Base-by-base conservation (phyloP, 2,888 invertebrate species). In the Seladonia tumulorum region DNA sequence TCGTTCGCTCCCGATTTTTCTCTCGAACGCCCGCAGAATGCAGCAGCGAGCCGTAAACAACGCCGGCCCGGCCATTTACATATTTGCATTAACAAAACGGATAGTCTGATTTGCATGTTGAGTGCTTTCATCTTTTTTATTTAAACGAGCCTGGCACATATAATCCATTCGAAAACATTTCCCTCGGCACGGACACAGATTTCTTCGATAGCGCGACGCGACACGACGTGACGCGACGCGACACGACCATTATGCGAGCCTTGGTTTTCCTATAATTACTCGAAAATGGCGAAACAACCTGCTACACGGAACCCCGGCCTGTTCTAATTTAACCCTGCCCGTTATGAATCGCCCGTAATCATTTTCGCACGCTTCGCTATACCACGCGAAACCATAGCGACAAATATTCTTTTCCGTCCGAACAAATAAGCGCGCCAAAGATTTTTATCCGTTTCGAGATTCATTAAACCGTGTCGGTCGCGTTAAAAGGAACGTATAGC, bases 41-140 rank as follows among this genome's bases (percentile, higher is more conserved):
- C 88, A 86, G 81, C 80, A 81, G 79, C 82, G 70, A 82, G 80
- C 88, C 83, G 90, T 92, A 91, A 92, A 92, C 92, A 92, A 90
- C 87, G 83, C 73, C 83, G 82, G 72, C 78, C 76, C 77, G 79
- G 80, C 75, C 90, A 92, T 92, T 92, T 91, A 87, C 92, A 92
- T 91, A 91, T 92, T 92, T 88, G 90, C 90, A 92, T 92, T 91
- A 92, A 92, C 92, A 91, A 90, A 91, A 90, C 88, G 87, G 90
- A 91, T 88, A 88, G 90, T 88, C 89, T 88, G 89, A 91, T 91
- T 92, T 91, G 90, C 88, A 89, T 92, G 86, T 90, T 90, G 88
- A 89, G 87, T 88, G 89, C 89, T 91, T 91, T 88, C 90, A 90
- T 87, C 90, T 87, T 88, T 88, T 89, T 89, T 88, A 86, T 89